Conservation (phyloP, 2,797 vertebrate species). For the Sitta carolinensis region DNA sequence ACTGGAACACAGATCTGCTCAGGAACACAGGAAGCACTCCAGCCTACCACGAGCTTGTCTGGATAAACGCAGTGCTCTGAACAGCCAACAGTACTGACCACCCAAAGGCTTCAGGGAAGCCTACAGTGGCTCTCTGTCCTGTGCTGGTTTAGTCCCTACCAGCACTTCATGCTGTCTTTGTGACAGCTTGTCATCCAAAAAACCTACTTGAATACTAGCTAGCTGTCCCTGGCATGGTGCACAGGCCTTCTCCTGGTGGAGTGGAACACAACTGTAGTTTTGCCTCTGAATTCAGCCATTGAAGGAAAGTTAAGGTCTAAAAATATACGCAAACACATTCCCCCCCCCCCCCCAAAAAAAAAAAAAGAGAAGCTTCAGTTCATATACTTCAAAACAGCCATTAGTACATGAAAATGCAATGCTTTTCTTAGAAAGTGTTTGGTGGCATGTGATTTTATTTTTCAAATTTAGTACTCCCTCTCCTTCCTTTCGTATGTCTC, state of each 20-base stretch:
- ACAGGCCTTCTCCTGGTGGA: neutral
- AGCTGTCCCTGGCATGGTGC: fast-evolving
- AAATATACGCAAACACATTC: neutral
- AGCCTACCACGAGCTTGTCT: fast-evolving
- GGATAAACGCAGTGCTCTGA: neutral
- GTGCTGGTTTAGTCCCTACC: neutral
- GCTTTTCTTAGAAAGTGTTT: neutral
- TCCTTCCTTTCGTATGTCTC: neutral
- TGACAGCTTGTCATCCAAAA: neutral
- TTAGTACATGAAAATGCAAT: neutral
- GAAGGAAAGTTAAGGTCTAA: neutral
- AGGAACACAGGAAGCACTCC: neutral
- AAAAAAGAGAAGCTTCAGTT: neutral
- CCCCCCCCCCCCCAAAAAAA: too few relatives aligned
- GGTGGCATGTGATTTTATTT: neutral
- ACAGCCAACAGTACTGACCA: neutral
- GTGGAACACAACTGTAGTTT: neutral
- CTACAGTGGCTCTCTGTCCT: neutral
- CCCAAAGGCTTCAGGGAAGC: neutral
- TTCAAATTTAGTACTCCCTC: neutral
- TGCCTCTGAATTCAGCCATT: neutral
- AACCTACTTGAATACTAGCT: neutral
- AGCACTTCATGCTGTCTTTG: neutral
- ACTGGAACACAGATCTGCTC: neutral
- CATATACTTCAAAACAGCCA: neutral